Base-by-base conservation (phyloP, 2,113 vertebrate genomes). In the Psophia crepitans region DNA sequence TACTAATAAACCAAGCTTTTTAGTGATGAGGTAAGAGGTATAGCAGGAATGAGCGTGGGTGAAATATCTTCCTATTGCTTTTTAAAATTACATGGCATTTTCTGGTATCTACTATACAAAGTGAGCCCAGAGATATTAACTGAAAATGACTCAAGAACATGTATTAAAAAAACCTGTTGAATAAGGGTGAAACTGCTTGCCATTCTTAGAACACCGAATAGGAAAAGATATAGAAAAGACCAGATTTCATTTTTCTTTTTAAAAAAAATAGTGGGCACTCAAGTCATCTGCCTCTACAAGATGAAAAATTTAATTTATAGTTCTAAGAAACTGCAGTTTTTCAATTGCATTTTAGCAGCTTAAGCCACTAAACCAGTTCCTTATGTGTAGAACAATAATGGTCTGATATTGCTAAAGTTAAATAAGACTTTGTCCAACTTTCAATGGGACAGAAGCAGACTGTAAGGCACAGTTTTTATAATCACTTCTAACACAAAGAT, bases 291-390 rank as follows among this genome's bases (percentile, higher is more conserved):
- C 37, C 44, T 70, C 28, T 63, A 58, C 87, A 75, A 39, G 46
- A 90, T 32, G 27, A 94, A 90, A 56, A 84, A 70, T 51, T 60
- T 82, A 91, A 96, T 89, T 90, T 75, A 83, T 6, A 90, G 46
- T 71, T 96, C 71, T 64, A 92, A 74, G 71, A 81, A 95, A 84
- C 9, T 51, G 16, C 30, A 78, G 5, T 5, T 82, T 95, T 77
- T 48, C 68, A 46, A 51, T 12, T 83, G 41, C 23, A 65, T 83
- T 93, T 91, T 78, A 92, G 73, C 56, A 95, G 87, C 48, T 84
- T 86, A 88, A 90, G 79, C 76, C 82, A 84, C 75, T 78, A 94
- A 97, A 90, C 33, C 58, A 71, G 35, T 60, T 95, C 76, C 92
- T 92, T 89, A 78, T 84, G 88, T 78, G 82, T n/a, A 88, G 51